phyloP scores from a whole-genome alignment of 2,888 invertebrate species.

The Meliscaeva auricollis region DNA sequence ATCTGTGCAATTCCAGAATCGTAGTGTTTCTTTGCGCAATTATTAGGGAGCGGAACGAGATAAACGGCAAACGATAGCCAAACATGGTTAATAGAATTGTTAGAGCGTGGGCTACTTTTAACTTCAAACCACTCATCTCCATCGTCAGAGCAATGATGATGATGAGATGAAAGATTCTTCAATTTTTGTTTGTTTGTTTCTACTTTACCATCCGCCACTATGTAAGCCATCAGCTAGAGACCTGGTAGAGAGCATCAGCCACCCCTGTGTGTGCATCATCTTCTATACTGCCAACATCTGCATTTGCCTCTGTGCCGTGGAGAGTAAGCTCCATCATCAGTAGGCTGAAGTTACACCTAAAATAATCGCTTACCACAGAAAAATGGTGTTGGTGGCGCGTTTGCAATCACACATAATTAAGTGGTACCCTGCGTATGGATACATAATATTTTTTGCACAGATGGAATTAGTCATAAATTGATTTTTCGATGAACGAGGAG shows the following conservation, averaged over 20 bases:
- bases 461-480: constrained; percentile 76
- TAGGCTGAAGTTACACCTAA: constrained; percentile 73
- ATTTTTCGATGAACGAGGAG: constrained; percentile 67
- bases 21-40: constrained; percentile 72
- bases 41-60: constrained; percentile 76
- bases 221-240: not conserved
- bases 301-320: constrained; percentile 41
- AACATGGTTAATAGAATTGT: constrained; percentile 76
- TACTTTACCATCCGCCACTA: constrained; percentile 2
- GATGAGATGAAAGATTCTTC: constrained; percentile 53
- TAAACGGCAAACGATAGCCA: constrained; percentile 75
- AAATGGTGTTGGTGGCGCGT: constrained; percentile 71
- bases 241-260: not conserved
- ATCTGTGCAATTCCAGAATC: constrained; percentile 51
- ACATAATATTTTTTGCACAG: constrained; percentile 61
- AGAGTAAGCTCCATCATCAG: constrained; percentile 34
- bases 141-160: constrained; percentile 57
- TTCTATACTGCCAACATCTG: constrained; percentile 19
- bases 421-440: constrained; percentile 70
- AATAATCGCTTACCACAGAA: constrained; percentile 65
- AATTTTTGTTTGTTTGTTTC: constrained; percentile 15
- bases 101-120: constrained; percentile 69
- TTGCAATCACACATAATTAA: constrained; percentile 76
- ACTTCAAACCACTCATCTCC: constrained; percentile 67
- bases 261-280: constrained; percentile 41